Conservation (phyloP, 2,888 invertebrate species). For the Diarsia brunnea region DNA sequence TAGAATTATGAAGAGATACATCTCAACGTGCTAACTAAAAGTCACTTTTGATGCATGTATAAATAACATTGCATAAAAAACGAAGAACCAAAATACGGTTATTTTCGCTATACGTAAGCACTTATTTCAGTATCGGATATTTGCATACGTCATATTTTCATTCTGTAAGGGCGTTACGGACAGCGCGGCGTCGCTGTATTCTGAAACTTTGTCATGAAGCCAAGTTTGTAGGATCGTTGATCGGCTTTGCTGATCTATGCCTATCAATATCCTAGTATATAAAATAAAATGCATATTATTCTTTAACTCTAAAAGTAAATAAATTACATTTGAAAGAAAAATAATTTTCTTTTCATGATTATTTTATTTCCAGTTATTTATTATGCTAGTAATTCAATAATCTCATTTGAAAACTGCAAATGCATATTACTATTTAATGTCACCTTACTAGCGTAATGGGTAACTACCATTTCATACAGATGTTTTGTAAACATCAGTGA, state of each 20-base stretch:
- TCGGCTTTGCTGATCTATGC: constrained; percentile 20
- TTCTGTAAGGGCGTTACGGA: constrained; percentile 51
- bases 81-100: background rate
- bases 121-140: constrained; percentile 25
- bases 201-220: constrained; percentile 54
- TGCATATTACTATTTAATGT: constrained; percentile 15
- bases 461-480: background rate
- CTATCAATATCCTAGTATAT: constrained; percentile 24
- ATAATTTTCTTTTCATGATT: background rate
- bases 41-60: background rate
- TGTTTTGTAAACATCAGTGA: constrained; percentile 23
- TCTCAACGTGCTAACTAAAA: background rate
- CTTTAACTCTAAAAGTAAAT: background rate
- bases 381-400: background rate
- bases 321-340: background rate
- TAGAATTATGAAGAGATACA: constrained; percentile 1
- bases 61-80: constrained; percentile 5
- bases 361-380: background rate
- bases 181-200: constrained; percentile 22
- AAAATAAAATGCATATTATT: background rate
- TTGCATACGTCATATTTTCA: constrained; percentile 22
- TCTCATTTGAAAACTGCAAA: constrained; percentile 12
- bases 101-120: constrained; percentile 16
- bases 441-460: constrained; percentile 13
- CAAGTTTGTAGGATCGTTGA: constrained; percentile 43